Evolutionary conservation across 2,888 invertebrate species (phyloP), one percentile per base, ranked within the genome.

Genomic region (Liopterus haemorrhoidalis): DNA sequence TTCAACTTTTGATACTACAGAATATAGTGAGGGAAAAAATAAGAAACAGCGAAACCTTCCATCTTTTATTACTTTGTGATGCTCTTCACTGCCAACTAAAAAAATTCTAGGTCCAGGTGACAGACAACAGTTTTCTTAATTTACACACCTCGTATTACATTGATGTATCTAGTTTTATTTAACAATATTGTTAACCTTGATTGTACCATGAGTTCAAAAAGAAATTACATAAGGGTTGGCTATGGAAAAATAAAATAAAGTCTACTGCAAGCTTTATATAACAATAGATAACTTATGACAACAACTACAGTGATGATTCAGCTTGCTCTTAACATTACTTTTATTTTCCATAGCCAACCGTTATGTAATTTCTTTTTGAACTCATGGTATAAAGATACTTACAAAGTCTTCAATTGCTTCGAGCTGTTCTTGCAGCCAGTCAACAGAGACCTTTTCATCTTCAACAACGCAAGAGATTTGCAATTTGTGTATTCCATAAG

Each of bases 361-460:
- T n/a, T n/a, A n/a, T n/a, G n/a, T 8, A 22, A 22, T 8, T 22
- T 22, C 5, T 22, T 22, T 22, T 22, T 22, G 5, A 22, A 22
- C 22, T 22, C 8, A 5, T 5, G 8, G 22, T 22, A 32, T 30
- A 31, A 12, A 32, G 22, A 20, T 42, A 69, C 78, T 74, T 70
- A 85, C 89, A 66, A 72, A 83, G 58, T 93, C 91, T 70, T 92
- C 89, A 58, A 80, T 70, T 57, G 78, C 82, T 61, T 88, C 82
- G 55, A 96, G 85, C 66, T 83, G 78, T 68, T 96, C 95, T 57
- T 82, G 85, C 21, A 94, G 73, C 79, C 81, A 82, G 65, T 91
- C 91, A 36, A 90, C 75, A 24, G 90, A 90, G 14, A 95, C 87
- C 70, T 93, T 92, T n/a, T 93, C 94, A 68, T 95, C 95, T 72